Conservation (phyloP, 2,113 vertebrate genomes). For the Morone saxatilis region DNA sequence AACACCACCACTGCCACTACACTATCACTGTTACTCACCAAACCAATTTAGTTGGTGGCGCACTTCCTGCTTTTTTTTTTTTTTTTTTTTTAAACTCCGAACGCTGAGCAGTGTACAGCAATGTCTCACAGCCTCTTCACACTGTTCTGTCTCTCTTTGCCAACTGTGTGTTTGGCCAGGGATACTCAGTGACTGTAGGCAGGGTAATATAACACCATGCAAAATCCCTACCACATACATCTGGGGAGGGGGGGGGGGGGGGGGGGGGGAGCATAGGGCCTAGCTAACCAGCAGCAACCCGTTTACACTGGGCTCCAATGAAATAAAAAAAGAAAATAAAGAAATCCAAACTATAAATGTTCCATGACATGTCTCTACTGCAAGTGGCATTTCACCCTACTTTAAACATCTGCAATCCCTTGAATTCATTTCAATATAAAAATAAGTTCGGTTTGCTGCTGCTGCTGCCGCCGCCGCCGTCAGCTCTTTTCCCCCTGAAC, state of each 20-base stretch:
- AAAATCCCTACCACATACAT: constrained; percentile 68
- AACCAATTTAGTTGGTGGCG: constrained; percentile 22
- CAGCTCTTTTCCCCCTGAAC: constrained; percentile 3
- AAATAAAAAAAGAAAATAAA: neutral
- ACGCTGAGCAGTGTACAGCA: neutral
- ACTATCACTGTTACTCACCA: constrained; percentile 53
- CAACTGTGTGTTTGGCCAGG: constrained; percentile 73
- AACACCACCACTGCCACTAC: constrained; percentile 61
- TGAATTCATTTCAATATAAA: constrained; percentile 47
- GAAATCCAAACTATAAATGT: constrained; percentile 4
- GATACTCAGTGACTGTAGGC: constrained; percentile 69
- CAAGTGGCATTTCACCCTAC: neutral
- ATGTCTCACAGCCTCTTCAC: neutral
- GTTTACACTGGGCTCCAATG: constrained; percentile 36
- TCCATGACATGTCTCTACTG: neutral
- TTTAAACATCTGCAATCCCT: constrained; percentile 10
- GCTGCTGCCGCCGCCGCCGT: neutral
- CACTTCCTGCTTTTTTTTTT: constrained; percentile 19
- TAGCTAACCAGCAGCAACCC: constrained; percentile 31
- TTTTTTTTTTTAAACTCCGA: neutral
- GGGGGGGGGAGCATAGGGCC: constrained; percentile 21
- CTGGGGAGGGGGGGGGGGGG: constrained; percentile 36
- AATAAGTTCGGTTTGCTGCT: constrained; percentile 47
- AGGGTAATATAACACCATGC: constrained; percentile 82
- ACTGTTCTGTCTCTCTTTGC: neutral